These are phyloP conservation scores for Hyperoplus immaculatus DNA, from an alignment of 2,797 vertebrate genomes.

Conservation along the genomic window DNA sequence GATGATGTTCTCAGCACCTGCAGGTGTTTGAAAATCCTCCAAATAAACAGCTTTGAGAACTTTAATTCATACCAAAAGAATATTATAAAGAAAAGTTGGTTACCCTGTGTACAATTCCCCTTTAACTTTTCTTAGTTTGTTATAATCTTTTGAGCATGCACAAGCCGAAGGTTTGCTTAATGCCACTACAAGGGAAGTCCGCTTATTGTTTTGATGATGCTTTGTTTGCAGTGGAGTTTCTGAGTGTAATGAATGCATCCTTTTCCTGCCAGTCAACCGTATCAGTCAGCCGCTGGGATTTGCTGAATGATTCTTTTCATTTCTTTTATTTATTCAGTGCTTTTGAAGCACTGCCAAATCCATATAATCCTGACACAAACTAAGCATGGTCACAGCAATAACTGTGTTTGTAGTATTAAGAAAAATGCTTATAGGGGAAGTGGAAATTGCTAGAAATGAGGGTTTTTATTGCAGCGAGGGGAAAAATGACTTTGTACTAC, in stretches of 20 bases:
- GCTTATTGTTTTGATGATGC: conserved; percentile 36
- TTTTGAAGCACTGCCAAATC: background rate
- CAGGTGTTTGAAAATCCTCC: background rate
- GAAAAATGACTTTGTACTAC: background rate
- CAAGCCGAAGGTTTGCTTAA: background rate
- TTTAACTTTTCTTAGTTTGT: background rate
- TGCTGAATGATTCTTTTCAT: conserved; percentile 10
- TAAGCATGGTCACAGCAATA: no score
- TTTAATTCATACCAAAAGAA: background rate
- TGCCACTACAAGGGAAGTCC: background rate
- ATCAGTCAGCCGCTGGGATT: conserved; percentile 2
- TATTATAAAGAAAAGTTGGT: background rate
- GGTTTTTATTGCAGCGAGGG: background rate
- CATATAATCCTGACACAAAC: background rate
- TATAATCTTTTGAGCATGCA: conserved; percentile 18
- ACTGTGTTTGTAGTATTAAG: background rate
- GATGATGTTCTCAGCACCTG: conserved; percentile 2
- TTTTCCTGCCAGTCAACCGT: conserved; percentile 23
- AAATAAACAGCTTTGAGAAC: background rate
- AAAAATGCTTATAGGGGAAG: background rate
- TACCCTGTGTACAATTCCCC: background rate
- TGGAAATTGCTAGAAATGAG: background rate
- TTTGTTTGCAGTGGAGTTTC: conserved; percentile 36
- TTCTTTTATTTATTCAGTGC: no score
- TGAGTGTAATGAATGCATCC: conserved; percentile 12